phyloP scores from a whole-genome alignment of 2,797 vertebrate genomes.

The Pseudomugil tenellus region DNA sequence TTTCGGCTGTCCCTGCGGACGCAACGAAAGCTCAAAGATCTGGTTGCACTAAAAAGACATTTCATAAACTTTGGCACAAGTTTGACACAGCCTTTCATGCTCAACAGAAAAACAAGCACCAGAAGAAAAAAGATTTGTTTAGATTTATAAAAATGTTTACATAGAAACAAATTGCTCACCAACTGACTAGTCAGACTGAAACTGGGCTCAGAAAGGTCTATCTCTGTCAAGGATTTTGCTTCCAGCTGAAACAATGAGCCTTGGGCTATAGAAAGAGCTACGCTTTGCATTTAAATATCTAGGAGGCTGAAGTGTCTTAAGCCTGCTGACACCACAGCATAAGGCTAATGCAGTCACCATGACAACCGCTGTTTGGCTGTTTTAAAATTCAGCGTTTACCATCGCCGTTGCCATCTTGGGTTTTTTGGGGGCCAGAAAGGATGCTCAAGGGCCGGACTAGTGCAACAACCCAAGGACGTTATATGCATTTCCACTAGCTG shows the following conservation, averaged over 20 bases:
- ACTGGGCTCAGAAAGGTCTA: slow-evolving; percentile 16
- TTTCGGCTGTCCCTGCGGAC: slow-evolving; percentile 85
- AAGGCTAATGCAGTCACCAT: neutral
- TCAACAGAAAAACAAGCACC: slow-evolving; percentile 1
- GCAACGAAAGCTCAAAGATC: slow-evolving; percentile 77
- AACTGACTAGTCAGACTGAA: slow-evolving; percentile 8
- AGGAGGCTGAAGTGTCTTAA: neutral
- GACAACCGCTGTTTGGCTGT: neutral
- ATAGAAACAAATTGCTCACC: slow-evolving; percentile 11
- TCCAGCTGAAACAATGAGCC: slow-evolving; percentile 19
- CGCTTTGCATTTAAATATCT: slow-evolving; percentile 15
- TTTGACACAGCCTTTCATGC: slow-evolving; percentile 1
- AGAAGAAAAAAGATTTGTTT: slow-evolving; percentile 11
- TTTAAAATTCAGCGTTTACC: neutral
- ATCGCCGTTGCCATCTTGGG: neutral
- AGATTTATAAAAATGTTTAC: neutral
- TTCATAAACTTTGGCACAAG: neutral
- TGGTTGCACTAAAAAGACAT: neutral
- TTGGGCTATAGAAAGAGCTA: slow-evolving; percentile 2
- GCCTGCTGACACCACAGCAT: neutral
- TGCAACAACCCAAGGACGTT: neutral
- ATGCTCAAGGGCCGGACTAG: neutral
- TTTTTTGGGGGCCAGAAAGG: neutral
- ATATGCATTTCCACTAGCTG: neutral
- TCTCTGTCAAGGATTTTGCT: slow-evolving; percentile 29